Base-by-base conservation (phyloP, 2,113 vertebrate genomes). In the Ondatra zibethicus region DNA sequence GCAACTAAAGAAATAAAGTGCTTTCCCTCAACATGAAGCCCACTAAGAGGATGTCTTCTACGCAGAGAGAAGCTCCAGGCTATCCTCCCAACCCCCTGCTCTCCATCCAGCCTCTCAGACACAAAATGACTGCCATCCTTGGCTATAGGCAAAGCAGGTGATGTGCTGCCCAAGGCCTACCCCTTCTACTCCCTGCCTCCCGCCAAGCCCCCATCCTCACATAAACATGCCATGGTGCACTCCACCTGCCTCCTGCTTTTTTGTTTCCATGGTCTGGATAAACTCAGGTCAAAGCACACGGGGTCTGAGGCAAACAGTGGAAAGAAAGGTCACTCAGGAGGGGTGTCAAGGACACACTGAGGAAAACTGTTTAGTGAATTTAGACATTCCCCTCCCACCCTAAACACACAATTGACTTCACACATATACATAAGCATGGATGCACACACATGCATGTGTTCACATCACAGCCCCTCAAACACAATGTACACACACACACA, bases 111-210 rank as follows among this genome's bases (percentile, higher is more conserved):
- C 17, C n/a, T 70, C 39, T 61, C 63, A 9, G 61, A 42, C 36
- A 61, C 9, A 78, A 23, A 68, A 68, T 27, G 10, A 42, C 7
- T 13, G 61, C 11, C 23, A 16, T 23, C 31, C 27, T 50, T 27
- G 2, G 31, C 52, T 0, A 3, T 52, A 3, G 39, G 50, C 1
- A 3, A 12, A 23, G 8, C 17, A 12, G 13, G n/a, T 4, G 8
- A 45, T 4, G 1, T 36, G 47, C 33, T 7, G 33, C 19, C 8
- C 39, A 16, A 29, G 50, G 14, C 55, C 29, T 47, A 5, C 7
- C n/a, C 17, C 8, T 27, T 11, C 58, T 36, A 36, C 2, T 7
- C 14, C 36, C 75, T 45, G 16, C 68, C 55, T 12, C 25, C 58
- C 27, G 16, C 17, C 0, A 45, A 91, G 66, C 23, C 39, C 27